Evolutionary conservation across 2,888 invertebrate species (phyloP), one percentile per base, ranked within the genome.

Genomic region (Apocheima hispidaria): DNA sequence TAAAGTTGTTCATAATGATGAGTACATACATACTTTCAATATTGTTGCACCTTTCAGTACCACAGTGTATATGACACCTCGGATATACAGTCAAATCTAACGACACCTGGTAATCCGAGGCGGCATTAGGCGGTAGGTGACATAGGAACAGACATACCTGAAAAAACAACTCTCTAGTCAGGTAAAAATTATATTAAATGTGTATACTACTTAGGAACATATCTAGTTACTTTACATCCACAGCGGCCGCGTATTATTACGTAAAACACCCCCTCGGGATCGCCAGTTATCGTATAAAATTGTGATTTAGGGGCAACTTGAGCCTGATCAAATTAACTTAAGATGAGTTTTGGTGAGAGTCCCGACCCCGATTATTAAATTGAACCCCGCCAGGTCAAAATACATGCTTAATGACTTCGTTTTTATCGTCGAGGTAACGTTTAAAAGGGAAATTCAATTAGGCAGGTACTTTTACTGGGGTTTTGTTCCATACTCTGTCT

Each of bases 301-400:
- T 60, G 43, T 50, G 35, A 54, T 58, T 44, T 60, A 38, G 40
- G 38, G 56, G 33, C 21, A 35, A 40, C 56, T 56, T 38, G 55
- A 46, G 40, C 48, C 38, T 52, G 38, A 56, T 61, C 56, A 56
- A 61, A 61, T 61, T 61, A 56, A 46, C 41, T 40, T 21, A 46
- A 48, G 60, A 60, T 49, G 60, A 48, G 56, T 52, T 56, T 53
- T 40, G 33, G 51, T 38, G 28, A 50, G 30, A 38, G 55, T 30
- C 44, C 50, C 50, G 23, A 43, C 51, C 55, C 30, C n/a, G 33
- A 16, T 35, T 54, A 60, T 54, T 54, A 60, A 54, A 60, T 60
- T 60, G 54, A 49, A 38, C 41, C 60, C 28, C 43, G 21, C 52
- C 23, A 49, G 35, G 49, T 36, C 50, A 38, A 60, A 40, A 57